Base-by-base conservation (phyloP, 2,113 vertebrate species). In the Agapornis roseicollis region DNA sequence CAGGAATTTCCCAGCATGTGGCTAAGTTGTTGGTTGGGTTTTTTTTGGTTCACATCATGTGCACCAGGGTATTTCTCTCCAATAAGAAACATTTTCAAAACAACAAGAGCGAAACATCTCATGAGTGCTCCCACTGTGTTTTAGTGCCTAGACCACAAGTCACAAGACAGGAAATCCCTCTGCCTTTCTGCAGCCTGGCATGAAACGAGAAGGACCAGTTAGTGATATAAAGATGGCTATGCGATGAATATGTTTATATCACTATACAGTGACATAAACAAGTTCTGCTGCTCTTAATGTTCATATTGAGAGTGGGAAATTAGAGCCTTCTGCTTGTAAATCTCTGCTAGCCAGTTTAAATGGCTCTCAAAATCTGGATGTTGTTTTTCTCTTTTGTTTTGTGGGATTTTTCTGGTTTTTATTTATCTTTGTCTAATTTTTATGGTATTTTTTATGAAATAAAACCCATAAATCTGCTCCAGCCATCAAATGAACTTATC, bases 101-200 rank as follows among this genome's bases (percentile, higher is more conserved):
- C 37, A 83, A 91, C 70, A 97, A 92, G 19, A 52, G 52, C 37
- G 46, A 79, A 93, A 29, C 53, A 53, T 33, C 64, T 85, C 16
- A 46, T 93, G 64, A 37, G 85, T 46, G 86, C 41, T 93, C 80
- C 89, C 70, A 94, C 79, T 94, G 94, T 94, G 91, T 87, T 95
- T 81, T 52, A 79, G 73, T 82, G 95, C 89, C 95, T 94, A 95
- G 73, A 91, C 93, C 89, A 92, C 94, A 95, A 74, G 90, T 96
- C 90, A 95, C 88, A 95, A 79, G 90, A 92, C 93, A 95, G 92
- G 93, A 97, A 96, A 94, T 87, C 84, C 92, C 73, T 96, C 86
- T 89, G 93, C 61, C 73, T 17, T 86, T 81, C 80, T 86, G 56
- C 56, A 82, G 66, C n/a, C 61, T 90, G 66, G 89, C 65, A 85